Percentiles rank a stretch among this genome's conserved stretches.
These are phyloP conservation scores for Sitta europaea DNA, from an alignment of 2,113 vertebrate genomes.

Conservation along the genomic window DNA sequence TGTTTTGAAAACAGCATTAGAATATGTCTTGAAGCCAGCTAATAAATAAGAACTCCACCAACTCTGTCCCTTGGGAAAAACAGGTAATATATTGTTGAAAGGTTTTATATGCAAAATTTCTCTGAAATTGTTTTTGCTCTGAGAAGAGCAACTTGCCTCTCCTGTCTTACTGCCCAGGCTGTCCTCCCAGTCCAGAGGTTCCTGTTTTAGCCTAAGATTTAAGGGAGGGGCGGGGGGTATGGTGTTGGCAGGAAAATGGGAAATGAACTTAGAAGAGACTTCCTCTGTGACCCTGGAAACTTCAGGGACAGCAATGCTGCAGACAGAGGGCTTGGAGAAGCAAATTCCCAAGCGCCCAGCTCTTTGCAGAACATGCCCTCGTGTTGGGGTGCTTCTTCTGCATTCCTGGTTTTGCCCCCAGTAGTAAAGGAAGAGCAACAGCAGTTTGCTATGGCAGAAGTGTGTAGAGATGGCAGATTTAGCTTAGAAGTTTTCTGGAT, in stretches of 20 bases:
- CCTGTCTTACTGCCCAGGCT: background rate
- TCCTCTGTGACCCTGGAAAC: conserved; percentile 24
- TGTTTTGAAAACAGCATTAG: conserved; percentile 24
- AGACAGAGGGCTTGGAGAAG: background rate
- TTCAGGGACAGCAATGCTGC: background rate
- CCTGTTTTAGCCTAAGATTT: conserved; percentile 21
- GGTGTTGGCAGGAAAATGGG: background rate
- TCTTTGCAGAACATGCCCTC: background rate
- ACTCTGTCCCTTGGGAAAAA: background rate
- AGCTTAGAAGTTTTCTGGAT: background rate
- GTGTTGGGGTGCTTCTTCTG: accelerated
- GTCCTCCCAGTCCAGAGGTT: background rate
- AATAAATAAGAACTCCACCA: background rate
- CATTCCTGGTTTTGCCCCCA: accelerated
- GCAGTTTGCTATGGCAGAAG: background rate
- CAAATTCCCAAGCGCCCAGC: background rate
- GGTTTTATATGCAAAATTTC: background rate
- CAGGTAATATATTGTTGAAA: background rate
- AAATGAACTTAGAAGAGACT: conserved; percentile 45
- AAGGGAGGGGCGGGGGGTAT: background rate
- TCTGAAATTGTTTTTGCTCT: background rate
- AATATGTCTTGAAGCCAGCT: background rate
- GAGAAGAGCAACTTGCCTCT: background rate
- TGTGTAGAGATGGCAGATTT: background rate
- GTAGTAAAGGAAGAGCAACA: background rate